These are phyloP conservation scores for Acronicta alni DNA, from an alignment of 2,888 invertebrate species.

Conservation along the genomic window DNA sequence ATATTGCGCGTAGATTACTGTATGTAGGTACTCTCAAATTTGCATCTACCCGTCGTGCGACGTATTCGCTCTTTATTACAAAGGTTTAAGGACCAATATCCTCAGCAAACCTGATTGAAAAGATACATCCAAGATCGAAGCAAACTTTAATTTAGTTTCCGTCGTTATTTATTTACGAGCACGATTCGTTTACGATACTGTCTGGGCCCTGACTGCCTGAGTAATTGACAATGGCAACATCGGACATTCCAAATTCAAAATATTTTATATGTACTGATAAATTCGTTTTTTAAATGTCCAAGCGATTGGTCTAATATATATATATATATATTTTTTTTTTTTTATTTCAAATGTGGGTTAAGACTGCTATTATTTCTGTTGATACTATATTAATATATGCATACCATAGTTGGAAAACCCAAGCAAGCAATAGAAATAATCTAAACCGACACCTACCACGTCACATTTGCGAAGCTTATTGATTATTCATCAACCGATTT, in stretches of 20 bases:
- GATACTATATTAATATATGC: too few species aligned
- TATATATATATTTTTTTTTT: too few species aligned
- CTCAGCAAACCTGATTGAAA: conserved; percentile 2
- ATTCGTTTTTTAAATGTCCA: conserved; percentile 23
- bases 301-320: too few species aligned
- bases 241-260: conserved; percentile 31
- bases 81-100: not conserved
- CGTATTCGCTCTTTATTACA: too few species aligned
- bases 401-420: too few species aligned
- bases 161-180: conserved; percentile 45
- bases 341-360: too few species aligned
- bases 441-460: not conserved
- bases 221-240: conserved; percentile 38
- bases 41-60: too few species aligned
- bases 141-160: conserved; percentile 44
- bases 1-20: too few species aligned
- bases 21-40: too few species aligned
- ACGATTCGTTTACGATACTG: conserved; percentile 49
- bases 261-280: conserved; percentile 26
- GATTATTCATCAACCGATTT: conserved; percentile 20
- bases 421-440: not conserved
- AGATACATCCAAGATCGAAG: conserved; percentile 28
- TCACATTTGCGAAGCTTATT: not conserved
- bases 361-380: too few species aligned
- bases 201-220: conserved; percentile 30